These are phyloP conservation scores for cat (Felis catus) DNA, from an alignment of 2,113 vertebrate species.

Conservation along the genomic window DNA sequence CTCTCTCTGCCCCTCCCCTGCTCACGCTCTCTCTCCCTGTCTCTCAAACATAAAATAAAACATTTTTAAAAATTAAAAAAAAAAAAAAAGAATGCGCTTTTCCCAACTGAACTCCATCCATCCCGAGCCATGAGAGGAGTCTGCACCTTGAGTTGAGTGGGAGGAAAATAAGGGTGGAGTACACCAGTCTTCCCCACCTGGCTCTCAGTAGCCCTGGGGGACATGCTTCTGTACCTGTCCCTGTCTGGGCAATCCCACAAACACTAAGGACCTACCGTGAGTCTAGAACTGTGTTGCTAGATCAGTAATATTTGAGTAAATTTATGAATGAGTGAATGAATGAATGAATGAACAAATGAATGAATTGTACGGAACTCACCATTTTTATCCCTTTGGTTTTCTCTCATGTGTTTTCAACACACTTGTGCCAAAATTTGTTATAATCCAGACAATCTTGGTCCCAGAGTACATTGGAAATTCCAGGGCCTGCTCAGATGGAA, in stretches of 20 bases:
- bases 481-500: background rate
- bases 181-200: background rate
- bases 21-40: no score
- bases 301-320: background rate
- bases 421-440: background rate
- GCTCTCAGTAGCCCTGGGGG: background rate
- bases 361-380: background rate
- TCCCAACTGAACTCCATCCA: background rate
- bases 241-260: background rate
- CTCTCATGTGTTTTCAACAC: background rate
- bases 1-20: no score
- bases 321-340: constrained; percentile 14
- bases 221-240: background rate
- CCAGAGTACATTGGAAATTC: background rate
- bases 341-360: background rate
- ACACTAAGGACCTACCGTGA: background rate
- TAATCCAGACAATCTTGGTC: background rate
- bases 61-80: no score
- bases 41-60: no score
- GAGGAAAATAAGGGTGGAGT: background rate
- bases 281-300: background rate
- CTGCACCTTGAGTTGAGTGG: background rate
- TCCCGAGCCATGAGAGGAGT: background rate
- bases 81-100: background rate
- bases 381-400: background rate